A percentile compares a stretch with the other conserved stretches of the same genome.
phyloP scores from a whole-genome alignment of 2,797 vertebrate species.

The Peromyscus eremicus region DNA sequence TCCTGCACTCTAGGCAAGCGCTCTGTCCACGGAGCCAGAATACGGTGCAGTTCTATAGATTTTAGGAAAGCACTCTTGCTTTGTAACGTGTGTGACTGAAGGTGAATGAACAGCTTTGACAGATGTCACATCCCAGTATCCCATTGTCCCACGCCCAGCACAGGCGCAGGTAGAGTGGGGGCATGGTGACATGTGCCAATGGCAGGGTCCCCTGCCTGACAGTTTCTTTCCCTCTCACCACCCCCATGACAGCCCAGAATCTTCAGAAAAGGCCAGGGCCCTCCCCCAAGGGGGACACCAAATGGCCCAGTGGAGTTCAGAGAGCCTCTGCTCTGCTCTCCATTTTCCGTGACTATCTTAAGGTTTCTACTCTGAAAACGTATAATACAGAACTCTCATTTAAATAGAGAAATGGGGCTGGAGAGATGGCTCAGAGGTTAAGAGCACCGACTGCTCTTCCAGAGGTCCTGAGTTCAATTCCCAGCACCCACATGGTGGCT shows the following conservation, averaged over 20 bases:
- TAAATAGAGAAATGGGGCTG: not conserved
- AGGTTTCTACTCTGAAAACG: not conserved
- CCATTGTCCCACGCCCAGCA: accelerated
- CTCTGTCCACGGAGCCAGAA: no score
- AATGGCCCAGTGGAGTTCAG: not conserved
- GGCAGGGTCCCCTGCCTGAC: not conserved
- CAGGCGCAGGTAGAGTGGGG: accelerated
- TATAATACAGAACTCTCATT: not conserved
- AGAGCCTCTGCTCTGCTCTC: not conserved
- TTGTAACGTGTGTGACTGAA: not conserved
- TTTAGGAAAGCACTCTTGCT: not conserved
- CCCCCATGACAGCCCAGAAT: not conserved
- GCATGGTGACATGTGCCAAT: accelerated
- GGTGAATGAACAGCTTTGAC: accelerated
- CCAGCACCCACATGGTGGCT: no score
- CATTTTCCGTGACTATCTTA: not conserved
- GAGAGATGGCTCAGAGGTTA: no score
- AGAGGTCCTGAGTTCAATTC: no score
- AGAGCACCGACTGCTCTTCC: no score
- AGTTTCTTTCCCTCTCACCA: no score
- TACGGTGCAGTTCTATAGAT: not conserved
- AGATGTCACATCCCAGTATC: not conserved
- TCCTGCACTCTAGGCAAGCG: not conserved
- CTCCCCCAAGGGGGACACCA: not conserved
- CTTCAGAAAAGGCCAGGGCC: not conserved